These are phyloP conservation scores for Garrulus glandarius DNA, from an alignment of 2,797 vertebrate genomes.

Conservation along the genomic window DNA sequence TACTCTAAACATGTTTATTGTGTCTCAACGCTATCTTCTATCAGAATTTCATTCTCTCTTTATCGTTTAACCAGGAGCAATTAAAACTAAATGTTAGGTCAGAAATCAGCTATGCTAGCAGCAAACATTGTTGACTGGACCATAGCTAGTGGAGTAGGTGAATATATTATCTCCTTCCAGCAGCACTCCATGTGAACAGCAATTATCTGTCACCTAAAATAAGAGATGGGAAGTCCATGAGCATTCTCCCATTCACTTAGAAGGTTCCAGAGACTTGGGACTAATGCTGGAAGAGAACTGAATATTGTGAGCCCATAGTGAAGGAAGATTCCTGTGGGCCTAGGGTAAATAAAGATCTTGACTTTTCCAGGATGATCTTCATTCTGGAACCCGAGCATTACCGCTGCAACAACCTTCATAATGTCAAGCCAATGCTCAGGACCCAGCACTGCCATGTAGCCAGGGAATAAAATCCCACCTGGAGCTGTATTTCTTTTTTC, in stretches of 20 bases:
- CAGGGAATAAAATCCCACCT: not conserved
- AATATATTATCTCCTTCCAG: not conserved
- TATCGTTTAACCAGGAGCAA: not conserved
- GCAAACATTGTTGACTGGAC: not conserved
- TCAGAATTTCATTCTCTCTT: not conserved
- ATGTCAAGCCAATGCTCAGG: not conserved
- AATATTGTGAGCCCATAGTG: not conserved
- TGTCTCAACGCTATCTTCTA: not conserved
- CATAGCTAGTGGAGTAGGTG: not conserved
- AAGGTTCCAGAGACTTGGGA: not conserved
- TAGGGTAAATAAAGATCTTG: not conserved
- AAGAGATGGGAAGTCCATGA: not conserved
- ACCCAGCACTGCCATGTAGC: not conserved
- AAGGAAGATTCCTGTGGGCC: not conserved
- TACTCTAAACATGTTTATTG: not conserved
- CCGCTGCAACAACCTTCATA: not conserved
- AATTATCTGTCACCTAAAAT: not conserved
- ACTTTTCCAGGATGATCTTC: not conserved
- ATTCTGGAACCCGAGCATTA: not conserved
- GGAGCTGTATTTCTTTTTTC: not conserved
- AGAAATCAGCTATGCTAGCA: not conserved
- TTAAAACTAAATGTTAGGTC: not conserved
- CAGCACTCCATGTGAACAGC: not conserved
- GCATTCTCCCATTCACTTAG: not conserved
- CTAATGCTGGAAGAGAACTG: not conserved